phyloP scores from a whole-genome alignment of 1,140 invertebrate genomes.

The Sarcophaga bullata region DNA sequence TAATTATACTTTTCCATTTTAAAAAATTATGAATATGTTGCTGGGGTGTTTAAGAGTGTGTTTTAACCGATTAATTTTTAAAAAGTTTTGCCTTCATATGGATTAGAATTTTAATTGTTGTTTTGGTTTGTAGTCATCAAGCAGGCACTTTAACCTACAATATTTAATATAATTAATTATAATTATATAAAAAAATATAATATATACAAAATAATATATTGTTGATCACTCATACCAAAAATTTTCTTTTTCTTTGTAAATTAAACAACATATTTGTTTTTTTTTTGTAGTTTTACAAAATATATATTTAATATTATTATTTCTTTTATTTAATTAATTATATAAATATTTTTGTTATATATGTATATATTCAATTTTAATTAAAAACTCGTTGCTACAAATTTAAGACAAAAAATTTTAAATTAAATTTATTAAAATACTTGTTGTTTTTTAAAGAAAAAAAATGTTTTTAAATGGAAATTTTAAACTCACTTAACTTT shows the following conservation, averaged over 20 bases:
- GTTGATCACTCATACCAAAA: no score
- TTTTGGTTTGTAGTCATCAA: no score
- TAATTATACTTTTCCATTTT: not conserved
- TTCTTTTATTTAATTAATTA: not conserved
- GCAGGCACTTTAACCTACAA: no score
- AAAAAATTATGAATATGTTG: slow-evolving; percentile 4
- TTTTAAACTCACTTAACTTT: not conserved
- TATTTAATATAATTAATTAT: no score
- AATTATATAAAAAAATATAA: no score
- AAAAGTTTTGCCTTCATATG: no score
- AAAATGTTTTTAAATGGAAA: not conserved
- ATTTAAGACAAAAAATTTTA: slow-evolving; percentile 5
- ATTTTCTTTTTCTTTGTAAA: not conserved
- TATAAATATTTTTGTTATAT: not conserved
- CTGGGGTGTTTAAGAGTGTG: not conserved
- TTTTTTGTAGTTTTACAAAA: slow-evolving; percentile 25
- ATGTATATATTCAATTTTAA: slow-evolving; percentile 25
- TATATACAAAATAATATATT: no score
- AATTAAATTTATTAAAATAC: not conserved
- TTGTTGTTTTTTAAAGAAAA: not conserved
- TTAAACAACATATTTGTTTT: not conserved
- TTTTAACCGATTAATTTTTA: no score
- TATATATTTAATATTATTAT: slow-evolving; percentile 20
- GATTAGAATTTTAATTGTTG: no score
- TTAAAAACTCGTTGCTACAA: slow-evolving; percentile 23